These are phyloP conservation scores for Aethes cnicana DNA, from an alignment of 2,888 invertebrate genomes.

Conservation along the genomic window DNA sequence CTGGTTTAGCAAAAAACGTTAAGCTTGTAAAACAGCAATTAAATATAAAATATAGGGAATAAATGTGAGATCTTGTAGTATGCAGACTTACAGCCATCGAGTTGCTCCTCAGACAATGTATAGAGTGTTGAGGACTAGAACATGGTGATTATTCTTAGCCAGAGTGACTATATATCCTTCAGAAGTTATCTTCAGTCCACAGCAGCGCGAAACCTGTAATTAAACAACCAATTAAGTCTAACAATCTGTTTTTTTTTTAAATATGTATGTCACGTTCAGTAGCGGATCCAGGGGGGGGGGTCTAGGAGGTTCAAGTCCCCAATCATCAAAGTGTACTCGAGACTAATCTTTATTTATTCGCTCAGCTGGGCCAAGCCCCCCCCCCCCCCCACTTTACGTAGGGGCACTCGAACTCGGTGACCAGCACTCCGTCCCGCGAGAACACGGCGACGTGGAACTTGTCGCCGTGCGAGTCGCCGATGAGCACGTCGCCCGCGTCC, in stretches of 20 bases:
- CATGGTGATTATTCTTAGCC: slow-evolving; percentile 99
- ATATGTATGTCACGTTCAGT: too few relatives aligned
- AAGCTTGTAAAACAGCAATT: slow-evolving; percentile 81
- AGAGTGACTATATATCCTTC: slow-evolving; percentile 97
- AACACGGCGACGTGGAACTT: slow-evolving; percentile 98
- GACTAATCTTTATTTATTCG: too few relatives aligned
- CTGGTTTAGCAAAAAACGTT: slow-evolving; percentile 80
- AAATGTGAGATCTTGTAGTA: slow-evolving; percentile 82
- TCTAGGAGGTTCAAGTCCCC: too few relatives aligned
- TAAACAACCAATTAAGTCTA: background rate
- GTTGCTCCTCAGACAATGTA: slow-evolving; percentile 91
- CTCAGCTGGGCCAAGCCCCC: too few relatives aligned
- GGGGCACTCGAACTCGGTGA: slow-evolving; percentile 97
- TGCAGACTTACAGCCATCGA: slow-evolving; percentile 82
- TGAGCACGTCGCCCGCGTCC: slow-evolving; percentile 97
- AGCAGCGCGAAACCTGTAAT: slow-evolving; percentile 96
- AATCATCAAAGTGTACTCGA: too few relatives aligned
- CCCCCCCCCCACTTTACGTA: too few relatives aligned
- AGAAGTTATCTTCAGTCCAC: slow-evolving; percentile 97
- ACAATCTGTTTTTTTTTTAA: too few relatives aligned
- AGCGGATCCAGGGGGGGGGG: too few relatives aligned
- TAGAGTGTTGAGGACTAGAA: slow-evolving; percentile 96
- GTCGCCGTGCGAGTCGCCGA: slow-evolving; percentile 98
- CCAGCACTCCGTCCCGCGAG: slow-evolving; percentile 91
- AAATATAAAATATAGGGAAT: slow-evolving; percentile 81